phyloP scores from a whole-genome alignment of 64 coral and sea anemone species.

The Pocillopora damicornis region DNA sequence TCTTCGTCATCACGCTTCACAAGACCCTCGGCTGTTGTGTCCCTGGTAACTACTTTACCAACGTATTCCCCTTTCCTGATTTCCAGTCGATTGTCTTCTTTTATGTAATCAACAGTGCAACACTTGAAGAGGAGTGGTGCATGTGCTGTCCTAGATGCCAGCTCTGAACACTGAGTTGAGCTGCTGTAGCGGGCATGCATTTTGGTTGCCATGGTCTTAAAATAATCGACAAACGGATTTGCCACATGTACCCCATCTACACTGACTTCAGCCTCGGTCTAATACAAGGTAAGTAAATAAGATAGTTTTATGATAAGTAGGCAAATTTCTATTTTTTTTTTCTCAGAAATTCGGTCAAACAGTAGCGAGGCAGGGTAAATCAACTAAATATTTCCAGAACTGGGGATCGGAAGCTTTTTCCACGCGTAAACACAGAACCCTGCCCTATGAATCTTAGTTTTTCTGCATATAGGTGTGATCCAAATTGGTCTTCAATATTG shows the following conservation, averaged over 20 bases:
- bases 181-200: neutral
- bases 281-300: no score
- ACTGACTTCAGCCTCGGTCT: neutral
- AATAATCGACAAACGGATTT: no score
- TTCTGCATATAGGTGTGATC: no score
- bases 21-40: neutral
- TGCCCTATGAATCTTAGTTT: no score
- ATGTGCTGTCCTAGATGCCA: neutral
- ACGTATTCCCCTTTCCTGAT: neutral
- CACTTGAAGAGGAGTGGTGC: conserved; percentile 24
- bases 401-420: no score
- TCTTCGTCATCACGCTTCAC: neutral
- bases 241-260: neutral
- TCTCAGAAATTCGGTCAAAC: no score
- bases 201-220: neutral
- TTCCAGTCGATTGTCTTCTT: neutral
- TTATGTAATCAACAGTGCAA: neutral
- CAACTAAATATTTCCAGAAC: no score
- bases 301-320: no score
- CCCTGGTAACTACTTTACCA: neutral
- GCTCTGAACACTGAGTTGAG: neutral
- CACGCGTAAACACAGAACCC: no score
- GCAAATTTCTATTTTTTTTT: no score
- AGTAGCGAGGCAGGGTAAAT: no score
- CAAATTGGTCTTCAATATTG: no score